Evolutionary conservation across 2,113 vertebrate species (phyloP).

Genomic region (Leuciscus idus): DNA sequence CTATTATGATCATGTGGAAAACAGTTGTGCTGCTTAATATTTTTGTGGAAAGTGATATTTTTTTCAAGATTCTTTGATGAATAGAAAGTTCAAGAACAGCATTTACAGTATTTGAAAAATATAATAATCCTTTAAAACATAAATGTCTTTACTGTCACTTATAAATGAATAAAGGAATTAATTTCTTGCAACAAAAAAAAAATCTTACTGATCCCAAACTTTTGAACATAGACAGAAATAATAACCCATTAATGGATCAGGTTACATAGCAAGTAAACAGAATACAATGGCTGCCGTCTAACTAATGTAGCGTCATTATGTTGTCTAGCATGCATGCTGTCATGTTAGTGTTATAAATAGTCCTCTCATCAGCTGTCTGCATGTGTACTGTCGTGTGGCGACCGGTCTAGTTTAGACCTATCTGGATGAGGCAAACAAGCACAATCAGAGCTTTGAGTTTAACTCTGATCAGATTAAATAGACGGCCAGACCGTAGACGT

Average conservation of each 20-base stretch:
- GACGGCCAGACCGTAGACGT: constrained; percentile 22
- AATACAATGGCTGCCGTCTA: constrained; percentile 1
- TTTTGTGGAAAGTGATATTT: neutral
- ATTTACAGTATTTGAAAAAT: too few relatives aligned
- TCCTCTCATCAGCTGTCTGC: neutral
- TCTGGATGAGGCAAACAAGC: constrained; percentile 29
- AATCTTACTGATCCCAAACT: neutral
- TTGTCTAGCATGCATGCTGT: neutral
- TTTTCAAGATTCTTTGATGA: neutral
- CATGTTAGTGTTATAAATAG: constrained; percentile 27
- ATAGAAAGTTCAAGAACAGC: neutral
- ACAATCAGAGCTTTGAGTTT: constrained; percentile 6
- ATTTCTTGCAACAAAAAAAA: neutral
- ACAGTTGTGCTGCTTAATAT: neutral
- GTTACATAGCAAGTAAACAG: constrained; percentile 10
- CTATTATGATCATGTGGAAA: neutral
- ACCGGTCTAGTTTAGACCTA: constrained; percentile 16
- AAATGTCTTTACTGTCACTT: too few relatives aligned
- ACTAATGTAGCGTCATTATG: neutral
- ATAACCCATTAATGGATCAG: neutral
- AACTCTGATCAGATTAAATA: constrained; percentile 47
- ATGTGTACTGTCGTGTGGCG: constrained; percentile 3
- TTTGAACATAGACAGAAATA: neutral
- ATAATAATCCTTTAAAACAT: too few relatives aligned
- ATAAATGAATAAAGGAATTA: neutral